These are phyloP conservation scores for Petrocephalus zakoni DNA, from an alignment of 2,113 vertebrate genomes.

Conservation along the genomic window DNA sequence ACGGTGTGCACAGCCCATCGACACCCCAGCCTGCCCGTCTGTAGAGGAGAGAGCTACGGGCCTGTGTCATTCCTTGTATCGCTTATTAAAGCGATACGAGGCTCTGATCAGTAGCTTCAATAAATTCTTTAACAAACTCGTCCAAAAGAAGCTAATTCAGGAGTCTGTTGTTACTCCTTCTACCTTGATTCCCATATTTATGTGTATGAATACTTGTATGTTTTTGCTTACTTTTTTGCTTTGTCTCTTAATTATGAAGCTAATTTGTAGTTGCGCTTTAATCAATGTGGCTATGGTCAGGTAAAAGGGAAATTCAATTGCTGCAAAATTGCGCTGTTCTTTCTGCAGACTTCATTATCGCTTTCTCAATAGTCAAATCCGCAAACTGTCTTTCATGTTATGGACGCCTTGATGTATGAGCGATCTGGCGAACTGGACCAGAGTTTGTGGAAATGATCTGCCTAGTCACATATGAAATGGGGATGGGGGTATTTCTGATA, in stretches of 20 bases:
- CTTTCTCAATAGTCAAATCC: conserved; percentile 17
- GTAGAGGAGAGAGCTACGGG: conserved; percentile 53
- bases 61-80: conserved; percentile 53
- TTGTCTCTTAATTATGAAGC: conserved; percentile 42
- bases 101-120: conserved; percentile 49
- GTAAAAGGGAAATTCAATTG: conserved; percentile 61
- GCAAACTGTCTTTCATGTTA: conserved; percentile 1
- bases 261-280: conserved; percentile 46
- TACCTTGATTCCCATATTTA: background rate
- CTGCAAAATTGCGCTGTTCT: conserved; percentile 50
- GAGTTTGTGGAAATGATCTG: background rate
- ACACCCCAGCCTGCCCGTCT: conserved; percentile 51
- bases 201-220: background rate
- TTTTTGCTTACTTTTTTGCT: conserved; percentile 3
- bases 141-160: conserved; percentile 45
- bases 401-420: background rate
- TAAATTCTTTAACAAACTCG: conserved; percentile 60
- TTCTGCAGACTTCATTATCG: conserved; percentile 18
- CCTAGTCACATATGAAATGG: background rate
- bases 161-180: conserved; percentile 37
- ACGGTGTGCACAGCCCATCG: conserved; percentile 19
- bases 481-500: background rate
- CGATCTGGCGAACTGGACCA: background rate
- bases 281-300: conserved; percentile 60
- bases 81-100: conserved; percentile 60